phyloP scores from a whole-genome alignment of 2,797 vertebrate species.

The Tokudaia muenninki region DNA sequence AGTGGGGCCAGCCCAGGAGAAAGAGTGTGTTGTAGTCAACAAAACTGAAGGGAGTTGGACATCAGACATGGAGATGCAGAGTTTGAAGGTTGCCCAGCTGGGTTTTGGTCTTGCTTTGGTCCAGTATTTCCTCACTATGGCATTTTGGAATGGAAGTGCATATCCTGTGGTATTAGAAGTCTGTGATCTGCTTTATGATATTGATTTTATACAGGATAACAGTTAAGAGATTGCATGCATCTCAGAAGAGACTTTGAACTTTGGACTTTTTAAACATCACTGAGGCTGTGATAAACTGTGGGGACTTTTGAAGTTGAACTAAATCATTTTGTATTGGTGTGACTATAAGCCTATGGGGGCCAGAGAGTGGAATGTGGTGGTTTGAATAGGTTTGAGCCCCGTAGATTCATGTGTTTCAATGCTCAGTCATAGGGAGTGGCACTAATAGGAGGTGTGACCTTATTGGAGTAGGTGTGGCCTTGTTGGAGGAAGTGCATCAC shows the following conservation, averaged over 20 bases:
- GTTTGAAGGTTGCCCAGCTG: neutral
- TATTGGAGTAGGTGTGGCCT: neutral
- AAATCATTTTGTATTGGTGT: neutral
- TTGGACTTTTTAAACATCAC: neutral
- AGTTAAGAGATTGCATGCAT: neutral
- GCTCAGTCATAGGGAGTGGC: neutral
- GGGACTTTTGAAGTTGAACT: neutral
- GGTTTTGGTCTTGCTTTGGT: neutral
- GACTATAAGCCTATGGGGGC: neutral
- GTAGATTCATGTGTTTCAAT: neutral
- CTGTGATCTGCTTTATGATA: neutral
- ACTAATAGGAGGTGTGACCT: neutral
- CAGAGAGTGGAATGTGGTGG: neutral
- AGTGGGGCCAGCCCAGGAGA: neutral
- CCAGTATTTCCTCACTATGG: neutral
- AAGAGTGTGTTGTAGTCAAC: neutral
- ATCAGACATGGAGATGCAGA: neutral
- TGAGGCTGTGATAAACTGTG: neutral
- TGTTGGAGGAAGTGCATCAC: neutral
- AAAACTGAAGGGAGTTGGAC: neutral
- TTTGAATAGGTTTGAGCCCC: neutral
- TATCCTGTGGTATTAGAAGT: neutral
- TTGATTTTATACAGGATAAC: neutral
- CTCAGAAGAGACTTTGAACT: neutral
- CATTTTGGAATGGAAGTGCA: neutral